Percentiles rank a stretch among this genome's conserved stretches.
These are phyloP conservation scores for Odiellus spinosus DNA, from an alignment of 2,888 invertebrate genomes.

Conservation along the genomic window DNA sequence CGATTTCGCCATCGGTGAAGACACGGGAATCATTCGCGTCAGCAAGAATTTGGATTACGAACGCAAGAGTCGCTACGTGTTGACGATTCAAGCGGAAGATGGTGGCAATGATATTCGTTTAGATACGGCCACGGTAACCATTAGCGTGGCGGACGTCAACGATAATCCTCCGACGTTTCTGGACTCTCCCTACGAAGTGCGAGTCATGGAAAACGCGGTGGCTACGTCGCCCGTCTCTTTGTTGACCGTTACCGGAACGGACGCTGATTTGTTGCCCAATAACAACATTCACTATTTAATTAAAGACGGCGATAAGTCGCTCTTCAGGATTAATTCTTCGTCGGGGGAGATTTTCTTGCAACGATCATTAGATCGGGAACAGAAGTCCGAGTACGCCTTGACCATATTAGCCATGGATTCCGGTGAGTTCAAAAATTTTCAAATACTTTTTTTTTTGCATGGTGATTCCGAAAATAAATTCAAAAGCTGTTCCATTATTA, in stretches of 20 bases:
- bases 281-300: constrained; percentile 83
- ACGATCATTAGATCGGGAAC: constrained; percentile 65
- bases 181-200: constrained; percentile 83
- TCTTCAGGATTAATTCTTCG: constrained; percentile 79
- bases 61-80: constrained; percentile 61
- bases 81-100: constrained; percentile 67
- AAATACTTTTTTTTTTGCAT: too few relatives aligned
- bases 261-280: constrained; percentile 77
- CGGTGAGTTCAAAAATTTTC: constrained; percentile 51
- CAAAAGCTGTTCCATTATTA: too few relatives aligned
- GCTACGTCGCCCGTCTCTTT: constrained; percentile 44
- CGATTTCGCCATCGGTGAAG: constrained; percentile 80
- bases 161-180: constrained; percentile 84
- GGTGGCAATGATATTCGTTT: constrained; percentile 39
- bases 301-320: constrained; percentile 67
- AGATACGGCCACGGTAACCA: constrained; percentile 54
- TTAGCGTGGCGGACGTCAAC: constrained; percentile 76
- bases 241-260: constrained; percentile 60
- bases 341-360: constrained; percentile 76
- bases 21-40: constrained; percentile 74
- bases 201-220: constrained; percentile 64
- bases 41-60: constrained; percentile 88
- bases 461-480: too few relatives aligned
- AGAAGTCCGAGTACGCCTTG: constrained; percentile 64
- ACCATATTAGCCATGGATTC: constrained; percentile 87